Base-by-base conservation (phyloP, 2,888 invertebrate species). In the Mycalesis mineus region DNA sequence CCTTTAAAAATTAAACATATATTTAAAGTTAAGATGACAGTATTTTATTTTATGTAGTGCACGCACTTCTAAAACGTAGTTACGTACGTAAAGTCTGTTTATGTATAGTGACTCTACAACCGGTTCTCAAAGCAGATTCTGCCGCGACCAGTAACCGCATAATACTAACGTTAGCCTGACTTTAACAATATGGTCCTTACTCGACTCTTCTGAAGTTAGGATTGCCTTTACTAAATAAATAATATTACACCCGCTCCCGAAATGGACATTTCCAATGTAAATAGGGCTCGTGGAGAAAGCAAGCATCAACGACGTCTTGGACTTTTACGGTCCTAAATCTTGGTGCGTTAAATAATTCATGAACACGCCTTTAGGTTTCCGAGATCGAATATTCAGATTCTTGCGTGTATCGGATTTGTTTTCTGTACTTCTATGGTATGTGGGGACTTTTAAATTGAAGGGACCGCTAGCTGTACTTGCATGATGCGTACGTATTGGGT, bases 321-420 rank as follows among this genome's bases (percentile, higher is more conserved):
- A 58, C 60, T 60, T 56, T 56, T 44, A 60, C 52, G 45, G 51
- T 53, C 55, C 55, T 64, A 64, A 62, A 64, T 64, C 64, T 64
- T 58, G 49, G 54, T 28, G 36, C 40, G 47, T 48, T 64, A 56
- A 60, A 64, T 64, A 62, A 64, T 64, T 64, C 64, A 64, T 64
- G 64, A 64, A 62, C 45, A 57, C 29, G 62, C 62, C 59, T 60
- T 60, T 57, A 60, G 57, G 61, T 55, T 61, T 57, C 54, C 59
- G 41, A 22, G 40, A 57, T 57, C 51, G 51, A 57, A 45, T 57
- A 57, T 57, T 57, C 57, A 57, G 29, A 57, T 51, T 45, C 40
- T 47, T 45, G 39, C 39, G 17, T 51, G 33, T 40, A 45, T 51
- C 45, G 22, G 51, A 51, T 57, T 56, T 51, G 22, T 40, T 55